These are phyloP conservation scores for Onychostoma macrolepis DNA, from an alignment of 2,113 vertebrate genomes.

Conservation along the genomic window DNA sequence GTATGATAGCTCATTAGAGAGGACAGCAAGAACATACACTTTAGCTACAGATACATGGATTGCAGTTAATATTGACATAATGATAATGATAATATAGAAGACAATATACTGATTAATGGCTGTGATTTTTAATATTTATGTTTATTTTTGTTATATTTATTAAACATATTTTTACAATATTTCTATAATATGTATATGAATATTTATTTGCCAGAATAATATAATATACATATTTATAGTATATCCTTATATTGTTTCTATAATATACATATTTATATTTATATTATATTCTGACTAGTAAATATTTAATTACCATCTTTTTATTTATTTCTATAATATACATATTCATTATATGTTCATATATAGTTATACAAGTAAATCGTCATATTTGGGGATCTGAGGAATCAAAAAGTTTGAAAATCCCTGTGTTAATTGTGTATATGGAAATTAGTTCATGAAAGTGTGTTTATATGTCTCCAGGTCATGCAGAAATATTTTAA, in stretches of 20 bases:
- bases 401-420: not conserved
- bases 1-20: not conserved
- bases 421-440: not conserved
- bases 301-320: too few species aligned
- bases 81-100: not conserved
- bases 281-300: too few species aligned
- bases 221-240: too few species aligned
- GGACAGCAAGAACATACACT: not conserved
- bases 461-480: not conserved
- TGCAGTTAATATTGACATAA: too few species aligned
- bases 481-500: not conserved
- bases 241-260: not conserved
- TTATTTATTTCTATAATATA: too few species aligned
- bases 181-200: not conserved
- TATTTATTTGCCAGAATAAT: not conserved
- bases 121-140: not conserved
- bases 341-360: too few species aligned
- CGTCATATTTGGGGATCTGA: not conserved
- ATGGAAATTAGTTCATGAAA: not conserved
- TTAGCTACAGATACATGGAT: not conserved
- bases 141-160: not conserved
- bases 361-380: not conserved
- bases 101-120: not conserved
- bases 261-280: not conserved
- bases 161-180: too few species aligned